Conservation (phyloP, 2,113 vertebrate genomes). For the Calidris pugnax region DNA sequence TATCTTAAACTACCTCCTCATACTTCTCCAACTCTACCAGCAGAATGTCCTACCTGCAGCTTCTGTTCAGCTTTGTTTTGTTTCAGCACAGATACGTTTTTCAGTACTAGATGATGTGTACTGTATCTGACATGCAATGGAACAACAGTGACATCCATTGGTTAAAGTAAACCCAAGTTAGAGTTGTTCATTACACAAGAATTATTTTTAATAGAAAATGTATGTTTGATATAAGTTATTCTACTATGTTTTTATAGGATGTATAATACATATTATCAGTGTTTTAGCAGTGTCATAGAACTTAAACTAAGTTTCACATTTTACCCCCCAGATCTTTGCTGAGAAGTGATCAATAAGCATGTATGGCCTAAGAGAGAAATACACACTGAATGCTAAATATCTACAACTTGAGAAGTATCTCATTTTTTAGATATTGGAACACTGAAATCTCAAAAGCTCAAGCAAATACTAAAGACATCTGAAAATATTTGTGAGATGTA, state of each 20-base stretch:
- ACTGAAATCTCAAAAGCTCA: not conserved
- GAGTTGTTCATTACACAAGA: not conserved
- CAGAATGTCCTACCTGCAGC: not conserved
- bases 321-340: not conserved
- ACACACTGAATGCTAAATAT: not conserved
- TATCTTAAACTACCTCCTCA: not conserved
- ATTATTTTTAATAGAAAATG: not conserved
- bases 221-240: not conserved
- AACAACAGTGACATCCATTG: conserved; percentile 72
- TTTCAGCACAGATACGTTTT: not conserved
- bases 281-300: not conserved
- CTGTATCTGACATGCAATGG: not conserved
- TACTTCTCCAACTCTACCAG: not conserved
- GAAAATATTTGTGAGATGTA: not conserved
- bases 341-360: not conserved
- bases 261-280: not conserved
- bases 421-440: not conserved
- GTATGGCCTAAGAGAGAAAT: not conserved
- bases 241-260: not conserved
- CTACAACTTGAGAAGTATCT: not conserved
- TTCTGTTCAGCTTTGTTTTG: not conserved
- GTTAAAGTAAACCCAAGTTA: not conserved
- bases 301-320: not conserved
- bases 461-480: not conserved
- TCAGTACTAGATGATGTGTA: not conserved